Conservation (phyloP, 2,797 vertebrate genomes). For the Muscicapa striata region DNA sequence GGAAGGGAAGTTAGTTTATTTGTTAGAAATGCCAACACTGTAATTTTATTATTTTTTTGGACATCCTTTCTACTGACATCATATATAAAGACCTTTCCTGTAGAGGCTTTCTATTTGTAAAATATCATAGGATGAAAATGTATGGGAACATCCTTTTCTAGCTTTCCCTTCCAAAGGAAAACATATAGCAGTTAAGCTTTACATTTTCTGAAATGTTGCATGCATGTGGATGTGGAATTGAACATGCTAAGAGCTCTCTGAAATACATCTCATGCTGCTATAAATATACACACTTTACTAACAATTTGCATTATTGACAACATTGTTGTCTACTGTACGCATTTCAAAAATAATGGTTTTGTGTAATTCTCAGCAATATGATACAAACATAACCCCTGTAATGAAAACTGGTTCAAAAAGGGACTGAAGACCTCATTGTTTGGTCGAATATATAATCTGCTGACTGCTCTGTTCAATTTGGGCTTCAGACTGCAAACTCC, state of each 20-base stretch:
- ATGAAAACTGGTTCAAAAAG: constrained; percentile 28
- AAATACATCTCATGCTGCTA: not conserved
- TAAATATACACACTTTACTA: not conserved
- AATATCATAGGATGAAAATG: not conserved
- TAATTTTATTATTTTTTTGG: not conserved
- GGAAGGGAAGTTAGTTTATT: not conserved
- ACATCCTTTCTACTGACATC: not conserved
- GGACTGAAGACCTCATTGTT: constrained; percentile 51
- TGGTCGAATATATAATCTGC: constrained; percentile 34
- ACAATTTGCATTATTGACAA: not conserved
- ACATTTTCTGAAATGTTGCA: not conserved
- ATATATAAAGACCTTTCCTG: not conserved
- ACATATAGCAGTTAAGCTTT: not conserved
- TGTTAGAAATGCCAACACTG: not conserved
- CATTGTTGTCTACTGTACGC: not conserved
- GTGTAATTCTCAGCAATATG: constrained; percentile 38
- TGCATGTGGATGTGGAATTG: not conserved
- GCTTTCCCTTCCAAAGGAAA: not conserved
- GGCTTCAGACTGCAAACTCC: constrained; percentile 63
- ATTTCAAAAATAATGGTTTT: not conserved
- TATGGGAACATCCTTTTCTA: not conserved
- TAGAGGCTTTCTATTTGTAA: not conserved
- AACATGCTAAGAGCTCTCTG: not conserved
- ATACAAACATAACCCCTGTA: constrained; percentile 25
- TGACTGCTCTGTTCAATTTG: constrained; percentile 61